phyloP scores from a whole-genome alignment of 92 coral and sea anemone genomes.

The Metridium senile region DNA sequence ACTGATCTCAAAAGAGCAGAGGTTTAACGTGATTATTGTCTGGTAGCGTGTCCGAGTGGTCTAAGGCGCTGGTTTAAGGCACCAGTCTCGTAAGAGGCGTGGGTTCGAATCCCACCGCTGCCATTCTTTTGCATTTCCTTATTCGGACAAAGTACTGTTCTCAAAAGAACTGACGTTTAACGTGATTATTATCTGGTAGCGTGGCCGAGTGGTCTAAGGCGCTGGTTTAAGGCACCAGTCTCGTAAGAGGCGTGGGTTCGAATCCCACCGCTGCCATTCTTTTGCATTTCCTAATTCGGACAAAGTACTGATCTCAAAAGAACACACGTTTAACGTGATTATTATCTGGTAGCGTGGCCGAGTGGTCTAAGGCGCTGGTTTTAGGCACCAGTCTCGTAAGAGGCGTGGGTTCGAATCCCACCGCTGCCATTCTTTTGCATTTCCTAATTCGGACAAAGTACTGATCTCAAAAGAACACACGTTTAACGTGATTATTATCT shows the following conservation, averaged over 20 bases:
- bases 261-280: constrained; percentile 99
- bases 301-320: no score
- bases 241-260: constrained; percentile 98
- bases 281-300: no score
- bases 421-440: constrained; percentile 99
- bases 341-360: constrained; percentile 99
- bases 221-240: constrained; percentile 99
- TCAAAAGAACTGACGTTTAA: no score
- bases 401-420: constrained; percentile 99
- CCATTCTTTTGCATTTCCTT: no score
- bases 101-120: constrained; percentile 99
- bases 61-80: constrained; percentile 99
- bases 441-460: no score
- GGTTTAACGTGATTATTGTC: no score
- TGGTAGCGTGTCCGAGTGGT: constrained; percentile 99
- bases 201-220: constrained; percentile 99
- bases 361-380: constrained; percentile 99
- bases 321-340: no score
- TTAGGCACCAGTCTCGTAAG: constrained; percentile 96
- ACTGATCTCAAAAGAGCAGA: no score
- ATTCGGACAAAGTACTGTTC: no score
- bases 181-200: constrained; percentile 90
- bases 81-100: constrained; percentile 96
- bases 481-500: no score
- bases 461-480: no score